These are phyloP conservation scores for Caenorhabditis sp. DNA, from an alignment of 2,888 invertebrate species.

Conservation along the genomic window DNA sequence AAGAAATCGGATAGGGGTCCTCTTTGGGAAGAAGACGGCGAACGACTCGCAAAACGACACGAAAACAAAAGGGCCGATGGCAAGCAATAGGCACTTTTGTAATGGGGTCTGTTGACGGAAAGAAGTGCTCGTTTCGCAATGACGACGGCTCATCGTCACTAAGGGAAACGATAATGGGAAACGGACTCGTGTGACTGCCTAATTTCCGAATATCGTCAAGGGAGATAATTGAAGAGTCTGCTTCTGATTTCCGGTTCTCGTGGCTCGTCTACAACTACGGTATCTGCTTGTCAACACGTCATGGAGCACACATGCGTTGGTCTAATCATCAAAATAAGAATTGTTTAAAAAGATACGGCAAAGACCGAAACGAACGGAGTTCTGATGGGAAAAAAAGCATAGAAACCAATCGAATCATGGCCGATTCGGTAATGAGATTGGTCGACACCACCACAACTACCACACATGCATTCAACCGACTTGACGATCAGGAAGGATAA, in stretches of 20 bases:
- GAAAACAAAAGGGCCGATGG: slow-evolving; percentile 2
- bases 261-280: not conserved
- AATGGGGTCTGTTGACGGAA: not conserved
- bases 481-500: not conserved
- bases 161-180: slow-evolving; percentile 19
- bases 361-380: not conserved
- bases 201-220: not conserved
- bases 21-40: slow-evolving; percentile 9
- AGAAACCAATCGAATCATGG: slow-evolving; percentile 15
- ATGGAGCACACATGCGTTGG: not conserved
- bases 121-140: slow-evolving; percentile 8
- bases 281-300: not conserved
- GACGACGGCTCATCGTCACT: slow-evolving; percentile 20
- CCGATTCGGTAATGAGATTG: slow-evolving; percentile 11
- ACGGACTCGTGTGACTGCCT: slow-evolving; percentile 1
- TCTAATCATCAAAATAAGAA: no score
- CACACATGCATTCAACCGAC: slow-evolving; percentile 1
- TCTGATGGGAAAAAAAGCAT: not conserved
- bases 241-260: not conserved
- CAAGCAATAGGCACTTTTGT: slow-evolving; percentile 8
- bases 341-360: no score
- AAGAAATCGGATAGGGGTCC: slow-evolving; percentile 30
- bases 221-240: slow-evolving; percentile 1
- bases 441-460: slow-evolving; percentile 10
- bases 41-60: not conserved